A percentile compares a stretch with the other conserved stretches of the same genome.
Evolutionary conservation across 1,140 invertebrate genomes (phyloP).

Genomic region (Trichonephila inaurata): DNA sequence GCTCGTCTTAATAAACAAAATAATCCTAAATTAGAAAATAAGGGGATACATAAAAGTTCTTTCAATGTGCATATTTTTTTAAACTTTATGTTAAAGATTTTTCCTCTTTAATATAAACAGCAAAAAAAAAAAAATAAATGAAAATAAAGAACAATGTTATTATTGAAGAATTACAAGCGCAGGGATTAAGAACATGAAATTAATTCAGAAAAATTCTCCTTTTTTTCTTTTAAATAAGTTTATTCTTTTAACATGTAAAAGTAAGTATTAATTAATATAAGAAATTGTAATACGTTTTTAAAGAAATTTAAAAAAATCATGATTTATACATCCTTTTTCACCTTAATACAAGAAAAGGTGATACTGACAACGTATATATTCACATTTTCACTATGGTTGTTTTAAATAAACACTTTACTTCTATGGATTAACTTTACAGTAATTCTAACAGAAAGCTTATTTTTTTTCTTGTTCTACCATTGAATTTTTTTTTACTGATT

Average conservation of each 20-base stretch:
- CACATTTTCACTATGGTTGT: too few species aligned
- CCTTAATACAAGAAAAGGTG: too few species aligned
- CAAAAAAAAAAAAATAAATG: neutral
- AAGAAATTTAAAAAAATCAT: neutral
- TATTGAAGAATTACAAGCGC: neutral
- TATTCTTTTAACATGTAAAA: neutral
- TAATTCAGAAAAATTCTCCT: neutral
- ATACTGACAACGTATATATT: too few species aligned
- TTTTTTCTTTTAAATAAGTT: neutral
- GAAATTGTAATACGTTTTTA: neutral
- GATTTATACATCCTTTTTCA: neutral
- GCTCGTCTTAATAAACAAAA: neutral
- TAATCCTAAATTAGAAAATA: slow-evolving; percentile 3
- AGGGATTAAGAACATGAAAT: neutral
- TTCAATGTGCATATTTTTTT: neutral
- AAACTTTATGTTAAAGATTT: neutral
- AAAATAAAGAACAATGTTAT: neutral
- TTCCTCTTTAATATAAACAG: neutral
- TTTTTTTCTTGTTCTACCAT: too few species aligned
- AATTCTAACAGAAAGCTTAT: too few species aligned
- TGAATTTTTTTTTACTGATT: too few species aligned
- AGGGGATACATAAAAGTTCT: neutral
- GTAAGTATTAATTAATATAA: neutral
- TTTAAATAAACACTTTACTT: too few species aligned
- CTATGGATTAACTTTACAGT: too few species aligned